Base-by-base conservation (phyloP, 2,797 vertebrate genomes). In the Platyrinchus mystaceus region DNA sequence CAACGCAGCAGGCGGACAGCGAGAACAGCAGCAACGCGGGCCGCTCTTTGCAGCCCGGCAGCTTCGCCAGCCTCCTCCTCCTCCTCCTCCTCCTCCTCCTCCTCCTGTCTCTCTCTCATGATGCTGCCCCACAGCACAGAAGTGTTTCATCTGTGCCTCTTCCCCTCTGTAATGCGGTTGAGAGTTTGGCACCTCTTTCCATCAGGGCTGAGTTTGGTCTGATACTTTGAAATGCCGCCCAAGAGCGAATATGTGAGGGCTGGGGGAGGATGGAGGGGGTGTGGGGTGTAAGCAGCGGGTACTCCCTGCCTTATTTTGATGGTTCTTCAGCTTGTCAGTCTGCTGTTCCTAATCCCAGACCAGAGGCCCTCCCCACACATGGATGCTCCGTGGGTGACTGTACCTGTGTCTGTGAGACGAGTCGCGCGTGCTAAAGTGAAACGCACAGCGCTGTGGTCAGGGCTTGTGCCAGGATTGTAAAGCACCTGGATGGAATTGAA, bases 401-500 rank as follows among this genome's bases (percentile, higher is more conserved):
- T 66, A 39, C 86, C 86, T 67, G 2, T 5, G 9, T 52, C 46
- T 80, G 89, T 26, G 76, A 60, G 89, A 90, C 79, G 91, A 86
- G 63, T 60, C 1, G 60, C 44, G 30, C 6, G 0, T 19, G 9
- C 76, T 70, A 28, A 79, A 70, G 87, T 34, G 87, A 91, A 94
- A 82, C 0, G 4, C 77, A 63, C 56, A 63, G 87, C 44, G 52
- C 15, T 94, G 95, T 74, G 91, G 95, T 91, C 85, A 90, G 94
- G 74, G 87, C 34, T 85, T 82, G 87, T 95, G 95, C 96, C 96
- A 96, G 95, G 90, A 50, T 55, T 94, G 91, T 90, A 80, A 91
- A 94, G 93, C 94, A 94, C 93, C 94, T 96, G 93, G 91, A 95
- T 86, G 85, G 85, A 74, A 89, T 67, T 91, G 95, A 94, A 91